phyloP scores from a whole-genome alignment of 2,797 vertebrate genomes.

The Phylloscopus collybita region DNA sequence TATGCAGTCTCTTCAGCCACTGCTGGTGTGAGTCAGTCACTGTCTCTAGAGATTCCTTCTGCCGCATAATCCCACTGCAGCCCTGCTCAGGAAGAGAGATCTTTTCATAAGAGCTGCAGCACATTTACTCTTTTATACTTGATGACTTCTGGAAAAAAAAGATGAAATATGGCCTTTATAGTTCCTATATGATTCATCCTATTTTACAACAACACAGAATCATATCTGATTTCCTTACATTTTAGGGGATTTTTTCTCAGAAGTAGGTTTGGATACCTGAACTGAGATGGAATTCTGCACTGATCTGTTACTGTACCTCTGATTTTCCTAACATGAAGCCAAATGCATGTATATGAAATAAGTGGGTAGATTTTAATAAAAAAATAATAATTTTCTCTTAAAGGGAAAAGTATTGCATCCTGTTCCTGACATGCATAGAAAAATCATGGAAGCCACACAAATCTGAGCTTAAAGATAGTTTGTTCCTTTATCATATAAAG shows the following conservation, averaged over 20 bases:
- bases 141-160: background rate
- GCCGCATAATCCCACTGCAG: conserved; percentile 22
- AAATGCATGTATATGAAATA: background rate
- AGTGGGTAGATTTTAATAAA: background rate
- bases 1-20: background rate
- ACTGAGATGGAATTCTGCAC: background rate
- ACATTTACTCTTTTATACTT: background rate
- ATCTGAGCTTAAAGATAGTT: background rate
- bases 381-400: background rate
- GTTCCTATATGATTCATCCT: background rate
- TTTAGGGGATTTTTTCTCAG: background rate
- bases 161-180: background rate
- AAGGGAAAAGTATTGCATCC: background rate
- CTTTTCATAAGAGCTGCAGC: background rate
- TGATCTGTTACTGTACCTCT: background rate
- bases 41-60: conserved; percentile 19
- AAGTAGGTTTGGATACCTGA: background rate
- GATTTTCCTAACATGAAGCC: background rate
- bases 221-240: background rate
- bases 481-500: background rate
- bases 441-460: background rate
- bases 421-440: background rate
- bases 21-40: conserved; percentile 7
- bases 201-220: background rate
- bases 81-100: background rate